A percentile compares a stretch with the other conserved stretches of the same genome.
Evolutionary conservation across 1,140 invertebrate species (phyloP).

Genomic region (Ceratina japonica): DNA sequence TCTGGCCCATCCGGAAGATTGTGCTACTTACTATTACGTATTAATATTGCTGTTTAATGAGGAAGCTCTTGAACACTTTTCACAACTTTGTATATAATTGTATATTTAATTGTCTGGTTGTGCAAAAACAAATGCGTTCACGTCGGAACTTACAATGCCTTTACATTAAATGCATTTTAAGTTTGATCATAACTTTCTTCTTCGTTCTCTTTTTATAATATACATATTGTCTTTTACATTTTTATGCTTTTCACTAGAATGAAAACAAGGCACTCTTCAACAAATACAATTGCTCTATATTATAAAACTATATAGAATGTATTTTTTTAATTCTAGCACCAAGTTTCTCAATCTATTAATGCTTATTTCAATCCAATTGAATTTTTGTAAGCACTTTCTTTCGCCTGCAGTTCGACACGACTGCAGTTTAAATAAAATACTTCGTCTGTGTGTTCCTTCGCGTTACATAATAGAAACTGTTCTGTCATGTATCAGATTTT

Average conservation of each 20-base stretch:
- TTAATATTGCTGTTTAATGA: not conserved
- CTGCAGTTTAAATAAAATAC: not conserved
- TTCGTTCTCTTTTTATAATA: slow-evolving; percentile 50
- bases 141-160: slow-evolving; percentile 48
- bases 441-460: not conserved
- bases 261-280: not conserved
- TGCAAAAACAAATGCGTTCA: slow-evolving; percentile 64
- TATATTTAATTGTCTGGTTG: slow-evolving; percentile 63
- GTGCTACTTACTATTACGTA: slow-evolving; percentile 28
- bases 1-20: not conserved
- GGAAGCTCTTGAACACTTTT: not conserved
- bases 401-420: no score
- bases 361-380: not conserved
- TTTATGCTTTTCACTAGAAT: no score
- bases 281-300: not conserved
- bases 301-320: not conserved
- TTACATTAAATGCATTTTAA: not conserved
- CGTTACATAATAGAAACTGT: not conserved
- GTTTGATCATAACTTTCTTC: slow-evolving; percentile 40
- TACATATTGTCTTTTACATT: not conserved
- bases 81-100: slow-evolving; percentile 66
- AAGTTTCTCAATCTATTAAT: not conserved
- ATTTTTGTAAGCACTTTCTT: not conserved
- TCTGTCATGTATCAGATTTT: not conserved
- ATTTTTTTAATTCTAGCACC: not conserved